A percentile compares a stretch with the other conserved stretches of the same genome.
phyloP scores from a whole-genome alignment of 2,888 invertebrate genomes.

The Platycheirus rosarum region DNA sequence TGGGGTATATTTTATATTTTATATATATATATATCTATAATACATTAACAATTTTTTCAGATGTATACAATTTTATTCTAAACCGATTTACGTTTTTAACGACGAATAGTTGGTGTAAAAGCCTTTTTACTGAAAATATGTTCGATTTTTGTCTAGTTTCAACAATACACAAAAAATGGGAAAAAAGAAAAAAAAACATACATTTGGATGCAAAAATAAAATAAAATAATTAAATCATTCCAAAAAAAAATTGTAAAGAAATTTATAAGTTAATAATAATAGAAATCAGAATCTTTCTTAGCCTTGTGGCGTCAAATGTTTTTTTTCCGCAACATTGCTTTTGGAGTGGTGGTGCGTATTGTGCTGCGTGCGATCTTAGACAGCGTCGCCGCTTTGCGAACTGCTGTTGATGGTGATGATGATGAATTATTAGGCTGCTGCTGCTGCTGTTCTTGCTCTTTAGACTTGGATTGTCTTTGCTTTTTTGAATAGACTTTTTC shows the following conservation, averaged over 20 bases:
- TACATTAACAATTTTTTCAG: conserved; percentile 54
- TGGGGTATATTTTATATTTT: conserved; percentile 35
- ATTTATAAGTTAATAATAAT: conserved; percentile 54
- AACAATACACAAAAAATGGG: conserved; percentile 28
- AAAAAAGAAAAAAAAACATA: not conserved
- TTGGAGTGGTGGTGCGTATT: conserved; percentile 26
- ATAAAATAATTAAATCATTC: conserved; percentile 1
- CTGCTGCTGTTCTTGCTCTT: no score
- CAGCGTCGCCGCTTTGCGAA: not conserved
- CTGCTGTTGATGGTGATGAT: not conserved
- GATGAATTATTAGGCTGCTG: not conserved
- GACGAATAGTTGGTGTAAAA: conserved; percentile 28
- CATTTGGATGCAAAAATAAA: conserved; percentile 30
- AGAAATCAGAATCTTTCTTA: conserved; percentile 29
- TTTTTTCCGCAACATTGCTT: conserved; percentile 42
- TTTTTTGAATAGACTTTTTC: no score
- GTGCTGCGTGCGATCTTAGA: conserved; percentile 52
- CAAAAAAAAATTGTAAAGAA: conserved; percentile 23
- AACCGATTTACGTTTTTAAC: conserved; percentile 28
- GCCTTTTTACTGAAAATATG: conserved; percentile 31
- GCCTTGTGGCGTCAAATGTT: conserved; percentile 47
- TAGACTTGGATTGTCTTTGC: no score
- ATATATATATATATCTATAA: conserved; percentile 59
- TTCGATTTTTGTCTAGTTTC: conserved; percentile 21
- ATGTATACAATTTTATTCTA: conserved; percentile 49